Evolutionary conservation across 1,140 invertebrate genomes (phyloP).

Genomic region (Sitophilus oryzae): DNA sequence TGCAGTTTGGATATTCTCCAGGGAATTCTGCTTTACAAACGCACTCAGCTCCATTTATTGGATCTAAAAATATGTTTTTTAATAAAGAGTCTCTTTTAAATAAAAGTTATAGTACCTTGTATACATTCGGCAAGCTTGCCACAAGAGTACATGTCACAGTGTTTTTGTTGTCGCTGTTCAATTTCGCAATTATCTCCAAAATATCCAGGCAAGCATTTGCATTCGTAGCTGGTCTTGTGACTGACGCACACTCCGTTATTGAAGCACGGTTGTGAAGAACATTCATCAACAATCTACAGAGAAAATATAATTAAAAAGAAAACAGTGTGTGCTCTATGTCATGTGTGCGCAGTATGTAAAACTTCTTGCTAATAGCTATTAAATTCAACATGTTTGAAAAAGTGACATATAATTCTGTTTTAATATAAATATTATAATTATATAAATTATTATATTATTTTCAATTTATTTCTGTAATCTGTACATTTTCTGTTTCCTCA

Average conservation of each 20-base stretch:
- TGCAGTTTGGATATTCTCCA: constrained; percentile 55
- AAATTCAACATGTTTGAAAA: too few species aligned
- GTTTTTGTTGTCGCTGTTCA: constrained; percentile 39
- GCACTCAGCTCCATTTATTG: constrained; percentile 53
- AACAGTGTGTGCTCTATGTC: neutral
- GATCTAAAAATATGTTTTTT: constrained; percentile 42
- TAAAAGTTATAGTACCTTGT: too few species aligned
- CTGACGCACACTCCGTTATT: constrained; percentile 64
- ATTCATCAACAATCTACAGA: constrained; percentile 53
- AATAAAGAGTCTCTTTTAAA: neutral
- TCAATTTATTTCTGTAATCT: too few species aligned
- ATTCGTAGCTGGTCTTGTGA: constrained; percentile 48
- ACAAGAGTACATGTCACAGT: constrained; percentile 41
- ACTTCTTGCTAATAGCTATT: too few species aligned
- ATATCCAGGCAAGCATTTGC: constrained; percentile 53
- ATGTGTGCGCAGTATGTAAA: neutral
- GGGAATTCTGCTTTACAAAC: constrained; percentile 65
- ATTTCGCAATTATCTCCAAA: constrained; percentile 54
- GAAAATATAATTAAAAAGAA: neutral
- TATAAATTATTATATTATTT: too few species aligned
- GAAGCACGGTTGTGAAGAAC: constrained; percentile 59
- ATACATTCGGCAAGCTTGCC: constrained; percentile 12
- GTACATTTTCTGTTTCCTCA: too few species aligned
- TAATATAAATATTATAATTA: too few species aligned
- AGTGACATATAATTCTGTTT: too few species aligned